phyloP scores from a whole-genome alignment of 2,797 vertebrate species.

The Psittacula echo region DNA sequence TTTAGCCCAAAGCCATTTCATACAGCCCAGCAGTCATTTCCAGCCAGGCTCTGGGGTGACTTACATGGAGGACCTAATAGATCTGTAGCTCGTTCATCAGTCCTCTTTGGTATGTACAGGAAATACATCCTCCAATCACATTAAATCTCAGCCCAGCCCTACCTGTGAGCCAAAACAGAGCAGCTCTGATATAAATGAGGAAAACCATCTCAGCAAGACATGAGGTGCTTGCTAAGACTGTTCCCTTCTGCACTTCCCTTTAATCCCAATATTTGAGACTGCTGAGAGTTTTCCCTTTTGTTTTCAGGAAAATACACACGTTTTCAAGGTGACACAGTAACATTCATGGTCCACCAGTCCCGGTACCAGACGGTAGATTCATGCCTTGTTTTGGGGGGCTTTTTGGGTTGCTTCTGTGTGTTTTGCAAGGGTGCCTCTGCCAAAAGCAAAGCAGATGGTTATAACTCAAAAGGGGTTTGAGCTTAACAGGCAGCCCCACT shows the following conservation, averaged over 20 bases:
- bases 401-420: accelerated
- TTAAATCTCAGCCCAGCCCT: not conserved
- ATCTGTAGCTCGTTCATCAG: not conserved
- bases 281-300: not conserved
- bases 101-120: not conserved
- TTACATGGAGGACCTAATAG: not conserved
- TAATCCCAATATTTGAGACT: not conserved
- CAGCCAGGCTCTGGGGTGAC: not conserved
- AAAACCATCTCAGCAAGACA: not conserved
- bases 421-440: not conserved
- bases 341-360: not conserved
- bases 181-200: not conserved
- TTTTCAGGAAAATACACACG: not conserved
- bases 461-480: not conserved
- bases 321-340: not conserved
- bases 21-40: not conserved
- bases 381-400: not conserved
- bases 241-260: not conserved
- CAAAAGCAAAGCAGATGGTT: not conserved
- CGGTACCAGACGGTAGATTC: not conserved
- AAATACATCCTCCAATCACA: not conserved
- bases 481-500: not conserved
- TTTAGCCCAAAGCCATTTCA: not conserved
- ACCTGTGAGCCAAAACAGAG: not conserved
- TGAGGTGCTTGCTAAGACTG: not conserved